Evolutionary conservation across 1,140 invertebrate species (phyloP), one percentile per base, ranked within the genome.

Genomic region (Melanaphis sacchari): DNA sequence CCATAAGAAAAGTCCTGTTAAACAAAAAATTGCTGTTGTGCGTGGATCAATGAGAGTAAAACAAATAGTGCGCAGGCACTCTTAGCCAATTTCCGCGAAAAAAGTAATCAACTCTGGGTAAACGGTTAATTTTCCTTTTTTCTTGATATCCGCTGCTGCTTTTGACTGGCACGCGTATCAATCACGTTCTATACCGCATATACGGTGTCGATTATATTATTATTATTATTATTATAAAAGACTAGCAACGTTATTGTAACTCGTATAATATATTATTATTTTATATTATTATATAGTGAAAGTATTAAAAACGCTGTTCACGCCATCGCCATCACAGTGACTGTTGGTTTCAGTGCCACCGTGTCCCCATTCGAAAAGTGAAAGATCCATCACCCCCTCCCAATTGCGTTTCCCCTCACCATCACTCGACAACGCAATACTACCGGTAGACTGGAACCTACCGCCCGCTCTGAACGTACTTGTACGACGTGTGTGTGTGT

Each of bases 341-440:
- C 89, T 66, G 52, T 90, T 90, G 6, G 38, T 66, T 59, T 66
- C 89, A 22, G 26, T n/a, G 40, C 89, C 54, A 54, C 54, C 89
- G 89, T 90, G 89, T 66, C 54, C 91, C 38, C 91, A 52, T 93
- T 93, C 81, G 81, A 84, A 93, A 93, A 93, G 91, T 93, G 91
- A 93, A 93, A 93, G 91, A 93, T 66, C n/a, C 59, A 76, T n/a
- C 26, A 31, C 52, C 38, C 36, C 22, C 52, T 66, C 89, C 3
- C 36, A 21, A 85, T 66, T 1, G 52, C 59, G n/a, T n/a, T 66
- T 76, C 59, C 59, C 59, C 59, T 18, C 59, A 31, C 46, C 49
- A 36, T 1, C 26, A 31, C 21, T 38, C 52, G 22, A 26, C 11
- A 49, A 46, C 46, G 36, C 87, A n/a, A 76, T 40, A 24, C 38